A percentile compares a stretch with the other conserved stretches of the same genome.
Conservation (phyloP, 2,113 vertebrate genomes). For the Leucosticte australis region DNA sequence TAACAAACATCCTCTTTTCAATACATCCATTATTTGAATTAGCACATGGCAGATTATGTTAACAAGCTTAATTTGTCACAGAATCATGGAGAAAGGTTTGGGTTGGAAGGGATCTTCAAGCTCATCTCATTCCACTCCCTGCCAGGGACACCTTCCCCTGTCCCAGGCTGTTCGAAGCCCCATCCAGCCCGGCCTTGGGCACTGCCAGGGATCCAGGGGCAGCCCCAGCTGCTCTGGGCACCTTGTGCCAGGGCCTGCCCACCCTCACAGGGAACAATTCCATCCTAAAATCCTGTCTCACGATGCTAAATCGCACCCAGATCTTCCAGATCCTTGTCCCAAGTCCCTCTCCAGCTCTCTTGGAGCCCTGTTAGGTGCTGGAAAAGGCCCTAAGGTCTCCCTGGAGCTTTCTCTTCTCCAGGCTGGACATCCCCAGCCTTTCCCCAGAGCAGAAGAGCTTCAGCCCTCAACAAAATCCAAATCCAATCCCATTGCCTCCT, state of each 20-base stretch:
- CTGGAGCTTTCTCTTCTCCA: neutral
- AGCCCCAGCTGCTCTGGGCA: neutral
- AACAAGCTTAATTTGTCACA: slow-evolving; percentile 67
- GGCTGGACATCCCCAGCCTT: neutral
- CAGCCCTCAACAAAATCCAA: slow-evolving; percentile 14
- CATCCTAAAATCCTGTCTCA: too few relatives aligned
- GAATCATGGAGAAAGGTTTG: neutral
- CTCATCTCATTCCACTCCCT: neutral
- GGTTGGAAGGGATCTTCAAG: neutral
- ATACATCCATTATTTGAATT: slow-evolving; percentile 55
- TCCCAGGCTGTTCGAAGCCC: neutral
- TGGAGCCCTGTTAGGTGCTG: neutral
- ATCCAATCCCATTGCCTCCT: slow-evolving; percentile 41
- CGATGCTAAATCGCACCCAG: neutral
- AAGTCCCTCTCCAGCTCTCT: neutral
- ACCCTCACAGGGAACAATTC: neutral
- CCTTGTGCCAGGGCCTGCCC: neutral
- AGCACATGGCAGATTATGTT: slow-evolving; percentile 54
- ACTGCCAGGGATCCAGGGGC: neutral
- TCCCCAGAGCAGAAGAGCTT: neutral
- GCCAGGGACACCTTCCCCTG: neutral
- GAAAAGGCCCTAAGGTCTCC: neutral
- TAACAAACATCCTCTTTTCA: slow-evolving; percentile 57
- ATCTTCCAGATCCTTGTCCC: neutral
- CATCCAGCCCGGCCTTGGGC: rapidly evolving